phyloP scores from a whole-genome alignment of 2,888 invertebrate species.

The Conchocele bisecta region DNA sequence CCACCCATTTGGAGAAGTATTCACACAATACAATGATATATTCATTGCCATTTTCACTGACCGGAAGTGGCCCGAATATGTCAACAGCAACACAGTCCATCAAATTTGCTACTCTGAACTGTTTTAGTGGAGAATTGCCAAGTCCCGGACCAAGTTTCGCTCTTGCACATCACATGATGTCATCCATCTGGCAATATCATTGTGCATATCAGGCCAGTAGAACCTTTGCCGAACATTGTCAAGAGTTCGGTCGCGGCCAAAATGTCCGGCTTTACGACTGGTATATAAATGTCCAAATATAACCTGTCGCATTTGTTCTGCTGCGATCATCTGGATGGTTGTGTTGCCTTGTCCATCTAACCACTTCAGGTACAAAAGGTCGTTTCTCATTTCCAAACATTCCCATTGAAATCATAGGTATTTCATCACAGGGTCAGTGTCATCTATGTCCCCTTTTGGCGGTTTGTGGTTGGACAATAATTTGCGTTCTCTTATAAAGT shows the following conservation, averaged over 20 bases:
- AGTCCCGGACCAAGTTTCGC: conserved; percentile 1
- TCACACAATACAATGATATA: conserved; percentile 1
- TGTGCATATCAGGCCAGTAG: neutral
- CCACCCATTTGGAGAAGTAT: too few relatives aligned
- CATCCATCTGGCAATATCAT: neutral
- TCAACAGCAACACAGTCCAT: conserved; percentile 5
- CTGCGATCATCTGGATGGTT: neutral
- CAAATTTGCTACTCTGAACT: neutral
- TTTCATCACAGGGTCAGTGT: neutral
- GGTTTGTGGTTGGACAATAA: neutral
- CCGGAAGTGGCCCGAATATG: neutral
- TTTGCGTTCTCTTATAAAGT: neutral
- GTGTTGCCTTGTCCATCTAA: neutral
- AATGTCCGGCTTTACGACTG: neutral
- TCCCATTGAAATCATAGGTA: conserved; percentile 3
- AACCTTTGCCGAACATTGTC: neutral
- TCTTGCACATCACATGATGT: neutral
- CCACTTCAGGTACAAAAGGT: neutral
- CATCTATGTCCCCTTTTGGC: neutral
- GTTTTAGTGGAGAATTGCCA: neutral
- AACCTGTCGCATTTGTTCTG: neutral
- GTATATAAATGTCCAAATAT: neutral
- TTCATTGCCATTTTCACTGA: neutral
- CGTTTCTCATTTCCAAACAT: neutral
- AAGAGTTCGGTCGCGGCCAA: neutral